Percentiles rank a stretch among this genome's conserved stretches.
Conservation (phyloP, 1,140 invertebrate species). For the Metopolophium dirhodum region DNA sequence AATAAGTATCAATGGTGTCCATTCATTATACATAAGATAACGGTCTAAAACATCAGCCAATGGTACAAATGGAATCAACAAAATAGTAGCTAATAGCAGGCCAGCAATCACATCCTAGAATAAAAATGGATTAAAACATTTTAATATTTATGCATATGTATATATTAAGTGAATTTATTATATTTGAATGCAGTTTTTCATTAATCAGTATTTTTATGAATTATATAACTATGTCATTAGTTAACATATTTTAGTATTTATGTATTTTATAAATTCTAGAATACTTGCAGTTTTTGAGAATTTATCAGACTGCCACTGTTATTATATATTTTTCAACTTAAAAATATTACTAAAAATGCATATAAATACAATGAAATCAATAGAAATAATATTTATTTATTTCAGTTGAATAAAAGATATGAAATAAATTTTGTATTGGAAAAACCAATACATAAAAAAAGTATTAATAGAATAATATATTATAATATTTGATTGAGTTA, state of each 20-base stretch:
- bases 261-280: background rate
- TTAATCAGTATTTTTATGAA: background rate
- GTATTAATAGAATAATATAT: too few species aligned
- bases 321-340: background rate
- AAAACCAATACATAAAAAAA: too few species aligned
- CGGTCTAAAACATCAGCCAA: slow-evolving; percentile 76
- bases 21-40: slow-evolving; percentile 73
- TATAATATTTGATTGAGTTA: too few species aligned
- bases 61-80: slow-evolving; percentile 78
- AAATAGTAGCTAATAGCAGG: slow-evolving; percentile 69
- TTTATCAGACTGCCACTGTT: background rate
- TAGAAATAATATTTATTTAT: background rate
- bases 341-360: background rate
- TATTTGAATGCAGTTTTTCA: background rate
- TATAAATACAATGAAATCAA: too few species aligned
- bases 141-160: slow-evolving; percentile 34
- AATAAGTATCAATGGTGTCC: slow-evolving; percentile 72
- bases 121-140: slow-evolving; percentile 58
- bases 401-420: background rate
- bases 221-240: background rate
- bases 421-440: background rate
- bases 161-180: background rate
- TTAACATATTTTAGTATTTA: background rate
- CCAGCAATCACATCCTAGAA: slow-evolving; percentile 81
- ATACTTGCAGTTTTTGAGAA: background rate